Evolutionary conservation across 2,888 invertebrate species (phyloP), one percentile per base, ranked within the genome.

Genomic region (Rosalia funebris): DNA sequence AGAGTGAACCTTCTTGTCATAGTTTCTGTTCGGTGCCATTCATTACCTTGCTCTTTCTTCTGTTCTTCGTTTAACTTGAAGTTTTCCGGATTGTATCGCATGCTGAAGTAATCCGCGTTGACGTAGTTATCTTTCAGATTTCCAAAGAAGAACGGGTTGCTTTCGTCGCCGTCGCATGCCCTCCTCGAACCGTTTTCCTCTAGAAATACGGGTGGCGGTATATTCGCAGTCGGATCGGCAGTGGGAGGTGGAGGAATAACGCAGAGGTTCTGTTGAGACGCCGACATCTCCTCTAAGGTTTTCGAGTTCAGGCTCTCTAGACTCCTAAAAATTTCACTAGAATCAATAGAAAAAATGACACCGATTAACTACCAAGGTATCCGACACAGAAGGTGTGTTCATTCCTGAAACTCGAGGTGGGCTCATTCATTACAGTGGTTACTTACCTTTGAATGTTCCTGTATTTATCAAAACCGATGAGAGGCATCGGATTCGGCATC

Each of bases 401-500:
- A 31, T 15, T 39, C 10, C 7, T n/a, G 4, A 7, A 3, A 44
- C 10, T 31, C 7, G 11, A 31, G 16, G 15, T 32, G 1, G 14
- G n/a, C 17, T 17, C 10, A 9, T 1, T 1, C 12, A 16, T 1
- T 37, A n/a, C 11, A 9, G 0, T n/a, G 11, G 10, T 31, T n/a
- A 19, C 45, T 57, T 61, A 74, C 74, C 72, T 74, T 66, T 77
- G 75, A 15, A 81, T 71, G 42, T 79, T 75, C 56, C 74, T 75
- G 69, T 82, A 82, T 68, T 82, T 82, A 45, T 82, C 82, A 42
- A 82, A 77, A 15, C 81, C 82, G 1, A 82, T 74, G 15, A 82
- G 62, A 0, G 82, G 80, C 82, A 82, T 82, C 3, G 82, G 80
- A 48, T 79, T 79, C 0, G 82, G 82, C 79, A 82, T 80, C 50